Base-by-base conservation (phyloP, 1,140 invertebrate genomes). In the Tetramorium alpestre region DNA sequence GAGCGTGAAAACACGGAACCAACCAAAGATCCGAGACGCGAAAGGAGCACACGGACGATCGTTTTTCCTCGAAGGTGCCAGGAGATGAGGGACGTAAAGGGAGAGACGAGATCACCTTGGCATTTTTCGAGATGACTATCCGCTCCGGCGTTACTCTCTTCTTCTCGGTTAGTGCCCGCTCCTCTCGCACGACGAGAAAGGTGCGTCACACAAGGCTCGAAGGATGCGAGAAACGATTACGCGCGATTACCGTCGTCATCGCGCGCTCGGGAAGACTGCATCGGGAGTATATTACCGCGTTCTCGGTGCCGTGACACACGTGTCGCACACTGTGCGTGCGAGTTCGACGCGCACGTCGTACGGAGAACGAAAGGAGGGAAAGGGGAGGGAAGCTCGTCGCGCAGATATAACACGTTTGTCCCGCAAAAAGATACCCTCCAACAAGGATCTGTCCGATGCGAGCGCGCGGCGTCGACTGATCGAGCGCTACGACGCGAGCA, bases 401-500 rank as follows among this genome's bases (percentile, higher is more conserved):
- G 22, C 16, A 38, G 78, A 58, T 82, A 11, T 25, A 51, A 44
- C 47, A 33, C 47, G 58, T 13, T 33, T n/a, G 18, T 51, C 11
- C 10, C 4, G 13, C 33, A 5, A 47, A 22, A 28, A 41, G 51
- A 47, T 47, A 25, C 7, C 75, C 41, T 28, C 49, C 85, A 86
- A 93, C 69, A 25, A 49, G 0, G 25, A 70, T 81, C 92, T 91
- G 85, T 77, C 84, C 93, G 88, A 78, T 81, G 91, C 87, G 93
- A 95, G 91, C 94, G 94, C 94, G 94, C 92, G 93, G 93, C 94
- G 92, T 94, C 92, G 92, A 95, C 95, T 95, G 94, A 95, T 90
- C 92, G 80, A 25, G 92, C 92, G 90, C 93, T 91, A 93, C 92
- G 92, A 70, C 88, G 90, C 91, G 93, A 95, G 94, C 94, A 95